Evolutionary conservation across 2,888 invertebrate species (phyloP), one percentile per base, ranked within the genome.

Genomic region (Cheiracanthium punctorium): DNA sequence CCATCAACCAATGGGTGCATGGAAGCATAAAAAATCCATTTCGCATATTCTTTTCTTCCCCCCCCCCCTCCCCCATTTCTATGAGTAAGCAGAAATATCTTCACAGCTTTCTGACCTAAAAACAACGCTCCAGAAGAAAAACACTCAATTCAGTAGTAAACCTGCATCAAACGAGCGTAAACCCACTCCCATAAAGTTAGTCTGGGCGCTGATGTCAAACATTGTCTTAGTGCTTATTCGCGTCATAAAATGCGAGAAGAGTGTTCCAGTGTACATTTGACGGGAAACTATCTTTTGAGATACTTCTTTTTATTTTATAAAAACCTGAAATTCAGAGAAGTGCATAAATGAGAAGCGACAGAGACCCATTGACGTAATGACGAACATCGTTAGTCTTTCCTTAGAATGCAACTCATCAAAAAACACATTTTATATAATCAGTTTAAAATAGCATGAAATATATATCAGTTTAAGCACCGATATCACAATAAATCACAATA

Each of bases 381-480:
- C 58, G 24, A 5, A 58, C 58, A 58, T 58, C 58, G 58, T 58
- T 58, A 58, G 58, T 24, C 24, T 58, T 58, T 58, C 24, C 24
- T 58, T 24, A 24, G n/a, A 58, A 58, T 58, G 20, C 58, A 58
- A 24, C 58, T 58, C 58, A 58, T 58, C 58, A 58, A 24, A 4
- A 58, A 24, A 58, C 24, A 58, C 58, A 58, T 58, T 58, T 58
- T 12, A 17, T 58, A 58, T 24, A 58, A 58, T 58, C 58, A 58
- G 58, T 24, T 58, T 58, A 58, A 58, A 58, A 58, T 58, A 58
- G 58, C 58, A 58, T 58, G 24, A 58, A 58, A 58, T 24, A 58
- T 24, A 24, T 58, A 58, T 58, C 58, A 58, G 24, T 58, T 58
- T 58, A 58, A 58, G 58, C 58, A 58, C 58, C 58, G 58, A 58